Conservation (phyloP, 2,797 vertebrate genomes). For the Aphelocoma californica region DNA sequence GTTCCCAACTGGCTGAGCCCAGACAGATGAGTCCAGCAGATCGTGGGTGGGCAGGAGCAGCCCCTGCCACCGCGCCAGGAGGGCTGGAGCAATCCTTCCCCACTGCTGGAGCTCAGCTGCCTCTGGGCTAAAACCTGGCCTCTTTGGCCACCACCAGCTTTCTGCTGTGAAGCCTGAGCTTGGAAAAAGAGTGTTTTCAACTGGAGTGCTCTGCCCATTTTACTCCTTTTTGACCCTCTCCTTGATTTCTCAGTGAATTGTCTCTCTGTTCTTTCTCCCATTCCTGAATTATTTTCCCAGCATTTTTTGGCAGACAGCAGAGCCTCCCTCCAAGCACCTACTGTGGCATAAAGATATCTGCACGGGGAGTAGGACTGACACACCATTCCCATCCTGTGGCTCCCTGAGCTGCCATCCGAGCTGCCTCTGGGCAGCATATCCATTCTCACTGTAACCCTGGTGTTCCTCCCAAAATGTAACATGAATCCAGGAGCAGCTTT, state of each 20-base stretch:
- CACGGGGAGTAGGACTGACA: background rate
- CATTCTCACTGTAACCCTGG: background rate
- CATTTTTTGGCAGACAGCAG: background rate
- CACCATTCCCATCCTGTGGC: background rate
- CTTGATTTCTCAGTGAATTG: background rate
- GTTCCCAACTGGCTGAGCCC: background rate
- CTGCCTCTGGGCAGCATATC: background rate
- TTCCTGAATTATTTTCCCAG: background rate
- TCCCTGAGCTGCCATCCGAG: background rate
- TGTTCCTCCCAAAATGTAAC: conserved; percentile 44
- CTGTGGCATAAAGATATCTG: background rate
- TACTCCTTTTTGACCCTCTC: background rate
- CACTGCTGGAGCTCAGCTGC: background rate
- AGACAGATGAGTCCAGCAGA: background rate
- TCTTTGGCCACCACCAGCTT: background rate
- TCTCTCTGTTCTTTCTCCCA: background rate
- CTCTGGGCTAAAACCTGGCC: background rate
- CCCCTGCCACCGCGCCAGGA: background rate
- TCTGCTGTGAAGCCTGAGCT: background rate
- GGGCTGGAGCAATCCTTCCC: background rate
- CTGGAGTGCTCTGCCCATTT: rapidly evolving
- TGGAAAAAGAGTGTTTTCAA: background rate
- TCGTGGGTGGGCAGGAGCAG: background rate
- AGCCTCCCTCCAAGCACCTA: background rate
- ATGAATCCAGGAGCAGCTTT: conserved; percentile 46